These are phyloP conservation scores for Caenorhabditis japonica DNA, from an alignment of 2,888 invertebrate genomes.

Conservation along the genomic window DNA sequence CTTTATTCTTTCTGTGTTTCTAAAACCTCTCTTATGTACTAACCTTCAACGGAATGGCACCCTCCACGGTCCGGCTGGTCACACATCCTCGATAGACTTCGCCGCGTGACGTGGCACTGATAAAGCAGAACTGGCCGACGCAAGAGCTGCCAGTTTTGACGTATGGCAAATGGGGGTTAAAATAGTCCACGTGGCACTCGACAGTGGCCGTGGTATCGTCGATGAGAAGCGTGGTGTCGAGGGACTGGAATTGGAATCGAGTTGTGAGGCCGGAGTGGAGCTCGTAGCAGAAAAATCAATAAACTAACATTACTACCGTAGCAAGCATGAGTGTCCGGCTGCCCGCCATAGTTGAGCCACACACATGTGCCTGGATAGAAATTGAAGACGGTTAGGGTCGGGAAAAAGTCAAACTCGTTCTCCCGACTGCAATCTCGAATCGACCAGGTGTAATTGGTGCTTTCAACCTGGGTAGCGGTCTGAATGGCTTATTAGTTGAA, in stretches of 20 bases:
- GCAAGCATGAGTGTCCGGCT: conserved; percentile 37
- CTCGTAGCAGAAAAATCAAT: neutral
- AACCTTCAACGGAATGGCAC: conserved; percentile 45
- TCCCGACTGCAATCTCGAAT: conserved; percentile 43
- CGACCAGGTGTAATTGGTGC: conserved; percentile 39
- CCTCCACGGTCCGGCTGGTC: conserved; percentile 27
- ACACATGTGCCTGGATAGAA: conserved; percentile 56
- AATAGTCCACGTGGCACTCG: conserved; percentile 61
- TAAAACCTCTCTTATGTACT: neutral
- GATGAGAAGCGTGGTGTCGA: conserved; percentile 22
- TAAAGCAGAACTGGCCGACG: conserved; percentile 59
- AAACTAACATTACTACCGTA: conserved; percentile 46
- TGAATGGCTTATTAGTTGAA: too few relatives aligned
- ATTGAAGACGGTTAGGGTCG: conserved; percentile 53
- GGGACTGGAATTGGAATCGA: conserved; percentile 20
- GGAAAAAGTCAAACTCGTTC: conserved; percentile 61
- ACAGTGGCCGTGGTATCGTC: conserved; percentile 31
- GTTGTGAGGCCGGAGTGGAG: neutral
- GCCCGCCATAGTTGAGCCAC: conserved; percentile 52
- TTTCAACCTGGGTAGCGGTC: conserved; percentile 15
- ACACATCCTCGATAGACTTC: conserved; percentile 62
- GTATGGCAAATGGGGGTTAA: conserved; percentile 56
- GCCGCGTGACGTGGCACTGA: conserved; percentile 58
- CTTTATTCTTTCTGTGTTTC: neutral
- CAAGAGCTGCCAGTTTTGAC: conserved; percentile 48